A percentile compares a stretch with the other conserved stretches of the same genome.
Evolutionary conservation across 2,113 vertebrate species (phyloP).

Genomic region (Orthonyx spaldingii): DNA sequence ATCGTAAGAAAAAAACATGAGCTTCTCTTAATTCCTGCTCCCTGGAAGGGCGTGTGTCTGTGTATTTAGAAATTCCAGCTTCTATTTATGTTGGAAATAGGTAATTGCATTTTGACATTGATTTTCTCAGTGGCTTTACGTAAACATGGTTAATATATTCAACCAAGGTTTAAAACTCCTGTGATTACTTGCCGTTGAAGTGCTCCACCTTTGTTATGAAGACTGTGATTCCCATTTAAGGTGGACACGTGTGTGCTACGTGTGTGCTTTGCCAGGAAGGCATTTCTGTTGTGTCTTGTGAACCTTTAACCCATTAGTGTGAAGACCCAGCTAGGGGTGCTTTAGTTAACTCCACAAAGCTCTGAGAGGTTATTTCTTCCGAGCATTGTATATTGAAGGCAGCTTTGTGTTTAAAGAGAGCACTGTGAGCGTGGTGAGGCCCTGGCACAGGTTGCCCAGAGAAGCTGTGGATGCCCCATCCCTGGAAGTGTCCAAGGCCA

Average conservation of each 20-base stretch:
- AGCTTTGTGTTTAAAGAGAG: neutral
- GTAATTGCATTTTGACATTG: neutral
- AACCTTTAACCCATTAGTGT: neutral
- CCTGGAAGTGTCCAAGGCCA: neutral
- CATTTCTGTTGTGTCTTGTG: rapidly evolving
- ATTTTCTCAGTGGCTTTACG: neutral
- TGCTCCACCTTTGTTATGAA: neutral
- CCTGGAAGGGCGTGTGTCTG: neutral
- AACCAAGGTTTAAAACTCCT: neutral
- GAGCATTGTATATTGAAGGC: neutral
- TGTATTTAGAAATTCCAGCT: neutral
- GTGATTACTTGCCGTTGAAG: neutral
- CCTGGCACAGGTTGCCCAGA: neutral
- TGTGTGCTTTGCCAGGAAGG: neutral
- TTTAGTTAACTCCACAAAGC: neutral
- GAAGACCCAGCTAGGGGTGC: neutral
- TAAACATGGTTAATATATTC: neutral
- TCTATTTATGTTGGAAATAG: neutral
- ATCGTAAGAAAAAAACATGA: neutral
- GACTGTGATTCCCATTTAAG: neutral
- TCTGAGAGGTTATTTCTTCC: neutral
- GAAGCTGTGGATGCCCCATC: neutral
- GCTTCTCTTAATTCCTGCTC: neutral
- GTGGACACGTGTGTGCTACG: too few species aligned
- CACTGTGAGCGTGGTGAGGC: neutral